These are phyloP conservation scores for Ceratina calcarata DNA, from an alignment of 1,140 invertebrate species.

Conservation along the genomic window DNA sequence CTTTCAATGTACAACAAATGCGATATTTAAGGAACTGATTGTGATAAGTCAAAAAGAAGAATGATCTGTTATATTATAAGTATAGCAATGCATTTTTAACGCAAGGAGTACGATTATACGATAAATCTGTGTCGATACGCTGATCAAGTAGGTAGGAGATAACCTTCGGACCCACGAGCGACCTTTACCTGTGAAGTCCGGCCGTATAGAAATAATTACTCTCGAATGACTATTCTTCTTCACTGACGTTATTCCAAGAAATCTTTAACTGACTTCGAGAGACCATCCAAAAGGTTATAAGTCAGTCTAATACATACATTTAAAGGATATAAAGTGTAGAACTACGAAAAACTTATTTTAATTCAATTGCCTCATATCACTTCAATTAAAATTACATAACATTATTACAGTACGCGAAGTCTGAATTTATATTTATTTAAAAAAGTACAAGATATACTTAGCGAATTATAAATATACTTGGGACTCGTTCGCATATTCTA, in stretches of 20 bases:
- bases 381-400: background rate
- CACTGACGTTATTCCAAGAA: constrained; percentile 58
- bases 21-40: background rate
- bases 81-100: constrained; percentile 29
- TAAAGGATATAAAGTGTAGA: background rate
- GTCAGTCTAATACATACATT: constrained; percentile 20
- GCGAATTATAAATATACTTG: too few relatives aligned
- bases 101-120: constrained; percentile 37
- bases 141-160: constrained; percentile 54
- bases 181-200: constrained; percentile 67
- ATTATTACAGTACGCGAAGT: too few relatives aligned
- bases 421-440: background rate
- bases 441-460: too few relatives aligned
- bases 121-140: constrained; percentile 57
- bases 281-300: constrained; percentile 58
- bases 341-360: too few relatives aligned
- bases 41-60: background rate
- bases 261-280: constrained; percentile 35
- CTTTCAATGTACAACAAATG: background rate
- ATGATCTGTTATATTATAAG: constrained; percentile 6
- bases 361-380: background rate
- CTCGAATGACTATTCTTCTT: constrained; percentile 56
- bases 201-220: constrained; percentile 61
- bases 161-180: constrained; percentile 68
- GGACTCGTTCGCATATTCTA: too few relatives aligned